A percentile compares a stretch with the other conserved stretches of the same genome.
Conservation (phyloP, 2,888 invertebrate genomes). For the Epistrophella euchroma region DNA sequence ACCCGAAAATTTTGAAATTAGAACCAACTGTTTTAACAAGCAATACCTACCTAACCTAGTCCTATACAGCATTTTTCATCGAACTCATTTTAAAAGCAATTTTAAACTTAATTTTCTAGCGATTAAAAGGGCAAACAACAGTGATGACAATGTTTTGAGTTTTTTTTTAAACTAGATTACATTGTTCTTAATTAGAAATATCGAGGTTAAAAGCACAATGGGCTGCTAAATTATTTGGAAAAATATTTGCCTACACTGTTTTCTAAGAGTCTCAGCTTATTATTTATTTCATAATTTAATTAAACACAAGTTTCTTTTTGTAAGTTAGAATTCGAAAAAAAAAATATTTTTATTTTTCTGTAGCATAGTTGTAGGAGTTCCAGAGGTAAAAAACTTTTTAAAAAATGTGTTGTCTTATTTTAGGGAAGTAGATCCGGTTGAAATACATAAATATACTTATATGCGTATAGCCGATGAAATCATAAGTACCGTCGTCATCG, state of each 20-base stretch:
- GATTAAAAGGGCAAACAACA: slow-evolving; percentile 81
- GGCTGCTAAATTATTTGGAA: background rate
- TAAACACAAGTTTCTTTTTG: background rate
- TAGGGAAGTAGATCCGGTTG: background rate
- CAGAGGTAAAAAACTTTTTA: background rate
- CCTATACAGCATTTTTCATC: slow-evolving; percentile 67
- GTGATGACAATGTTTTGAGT: background rate
- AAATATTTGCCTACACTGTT: background rate
- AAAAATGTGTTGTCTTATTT: background rate
- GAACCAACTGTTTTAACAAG: slow-evolving; percentile 24
- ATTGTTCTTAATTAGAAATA: slow-evolving; percentile 59
- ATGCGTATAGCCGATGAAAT: too few relatives aligned
- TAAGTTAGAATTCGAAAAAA: background rate
- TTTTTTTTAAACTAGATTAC: slow-evolving; percentile 10
- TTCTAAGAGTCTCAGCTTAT: background rate
- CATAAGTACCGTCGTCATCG: too few relatives aligned
- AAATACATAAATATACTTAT: too few relatives aligned
- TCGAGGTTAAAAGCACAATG: background rate
- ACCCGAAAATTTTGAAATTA: slow-evolving; percentile 39
- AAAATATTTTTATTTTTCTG: background rate
- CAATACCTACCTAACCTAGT: background rate
- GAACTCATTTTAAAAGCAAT: slow-evolving; percentile 82
- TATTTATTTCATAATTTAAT: background rate
- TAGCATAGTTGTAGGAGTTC: background rate
- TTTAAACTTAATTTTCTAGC: slow-evolving; percentile 83